Evolutionary conservation across 2,888 invertebrate genomes (phyloP).

Genomic region (Argynnis bischoffii): DNA sequence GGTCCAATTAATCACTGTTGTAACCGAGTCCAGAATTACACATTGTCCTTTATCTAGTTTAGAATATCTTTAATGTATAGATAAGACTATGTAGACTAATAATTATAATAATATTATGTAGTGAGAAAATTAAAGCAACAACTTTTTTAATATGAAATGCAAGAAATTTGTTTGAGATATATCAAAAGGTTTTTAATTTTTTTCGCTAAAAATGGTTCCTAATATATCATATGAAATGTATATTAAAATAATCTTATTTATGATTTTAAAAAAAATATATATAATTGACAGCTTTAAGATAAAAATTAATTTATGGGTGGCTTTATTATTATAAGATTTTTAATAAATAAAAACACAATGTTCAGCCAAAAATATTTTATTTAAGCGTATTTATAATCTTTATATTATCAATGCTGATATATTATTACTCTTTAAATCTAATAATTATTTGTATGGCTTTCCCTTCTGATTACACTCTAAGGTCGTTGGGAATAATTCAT

Average conservation of each 20-base stretch:
- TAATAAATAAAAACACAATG: slow-evolving; percentile 61
- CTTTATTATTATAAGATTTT: slow-evolving; percentile 25
- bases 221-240: slow-evolving; percentile 1
- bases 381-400: slow-evolving; percentile 83
- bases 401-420: slow-evolving; percentile 81
- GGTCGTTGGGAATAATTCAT: slow-evolving; percentile 57
- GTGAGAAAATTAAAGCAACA: too few species aligned
- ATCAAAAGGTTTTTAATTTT: neutral
- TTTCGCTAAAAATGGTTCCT: slow-evolving; percentile 3
- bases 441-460: slow-evolving; percentile 72
- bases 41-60: too few species aligned
- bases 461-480: slow-evolving; percentile 65
- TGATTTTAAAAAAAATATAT: neutral
- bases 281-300: neutral
- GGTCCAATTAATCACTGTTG: too few species aligned
- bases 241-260: neutral
- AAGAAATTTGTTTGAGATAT: neutral
- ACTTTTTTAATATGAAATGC: too few species aligned
- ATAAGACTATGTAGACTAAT: too few species aligned
- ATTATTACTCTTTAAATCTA: slow-evolving; percentile 80
- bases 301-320: slow-evolving; percentile 13
- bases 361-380: slow-evolving; percentile 83
- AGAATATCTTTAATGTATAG: too few species aligned
- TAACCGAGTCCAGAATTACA: too few species aligned
- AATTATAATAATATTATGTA: too few species aligned